Base-by-base conservation (phyloP, 1,140 invertebrate genomes). In the Diabrotica virgifera region DNA sequence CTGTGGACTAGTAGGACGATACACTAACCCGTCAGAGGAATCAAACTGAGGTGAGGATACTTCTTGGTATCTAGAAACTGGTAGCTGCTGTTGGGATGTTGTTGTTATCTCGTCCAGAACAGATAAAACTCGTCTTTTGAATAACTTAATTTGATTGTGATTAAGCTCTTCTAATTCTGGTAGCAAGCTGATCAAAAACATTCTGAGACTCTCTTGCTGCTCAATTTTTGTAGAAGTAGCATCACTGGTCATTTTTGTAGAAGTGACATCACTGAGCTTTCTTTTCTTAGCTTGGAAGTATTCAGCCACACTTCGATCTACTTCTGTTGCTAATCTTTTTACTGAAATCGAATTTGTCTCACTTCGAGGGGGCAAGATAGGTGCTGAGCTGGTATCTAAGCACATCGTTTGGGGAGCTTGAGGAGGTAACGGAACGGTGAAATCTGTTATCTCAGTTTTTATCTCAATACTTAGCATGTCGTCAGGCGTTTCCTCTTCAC, bases 201-300 rank as follows among this genome's bases (percentile, higher is more conserved):
- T 73, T 62, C 68, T 72, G 53, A 70, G 61, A n/a, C 46, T 62
- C 60, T 73, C 36, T 65, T 72, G 40, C 51, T 57, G 65, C 56
- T 70, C 65, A 67, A 62, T 68, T 61, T 63, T 72, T 40, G 13
- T 52, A 61, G 52, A 64, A 51, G 36, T 37, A 51, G 12, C 5
- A 51, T 55, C 60, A 52, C 14, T 52, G 40, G 12, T 8, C 24
- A 62, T 68, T 61, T 63, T 72, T 40, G 13, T 52, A 61, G 52
- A 64, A 51, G 36, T 37, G 5, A 5, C 5, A 51, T 55, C 60
- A 52, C 14, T 52, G 40, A 70, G 52, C 54, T 62, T 70, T 52
- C 59, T 62, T 67, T 70, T 72, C 68, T 73, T 72, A 36, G 66
- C 68, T 65, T 66, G 68, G 61, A 73, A 72, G 56, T 73, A 73